Evolutionary conservation across 2,797 vertebrate species (phyloP), one percentile per base, ranked within the genome.

Genomic region (Simalia tracyae): DNA sequence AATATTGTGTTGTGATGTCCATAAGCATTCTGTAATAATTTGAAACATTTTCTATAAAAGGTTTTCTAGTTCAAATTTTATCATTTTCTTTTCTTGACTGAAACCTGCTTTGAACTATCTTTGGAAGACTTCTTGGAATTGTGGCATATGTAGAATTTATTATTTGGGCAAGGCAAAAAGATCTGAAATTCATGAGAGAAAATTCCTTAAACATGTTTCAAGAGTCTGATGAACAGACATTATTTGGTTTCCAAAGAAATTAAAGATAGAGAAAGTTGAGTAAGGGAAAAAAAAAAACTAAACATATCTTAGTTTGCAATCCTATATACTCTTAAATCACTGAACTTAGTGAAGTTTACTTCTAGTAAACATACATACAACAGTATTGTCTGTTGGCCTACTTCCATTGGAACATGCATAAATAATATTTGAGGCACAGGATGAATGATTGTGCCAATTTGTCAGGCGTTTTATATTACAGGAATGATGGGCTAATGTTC

Each of bases 401-500:
- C 24, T 88, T 63, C 36, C 60, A 88, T 0, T 42, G 31, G 31
- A 42, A 26, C 5, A 81, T 31, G 22, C 31, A 60, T 46, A n/a
- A 28, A 8, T 26, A 84, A 90, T 26, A 26, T 46, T 84, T 46
- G 36, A 46, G 10, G 81, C 36, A 15, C n/a, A 59, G 60, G 84
- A 61, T n/a, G 7, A 90, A 84, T 84, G 19, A 84, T n/a, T 90
- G 57, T 28, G 12, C 2, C 2, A 84, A 42, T 84, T 17, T 46
- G 89, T 59, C 36, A 61, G 60, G 4, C n/a, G 56, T 84, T 90
- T 81, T 61, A 72, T 72, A 54, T 0, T 0, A 76, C 36, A 92
- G 89, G 28, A 94, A 19, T 9, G 59, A 64, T 42, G 88, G 87
- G 87, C 57, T 92, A 93, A 93, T 26, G 91, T 61, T 92, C 64